These are phyloP conservation scores for Caenorhabditis remanei DNA, from an alignment of 1,140 invertebrate genomes.

Conservation along the genomic window DNA sequence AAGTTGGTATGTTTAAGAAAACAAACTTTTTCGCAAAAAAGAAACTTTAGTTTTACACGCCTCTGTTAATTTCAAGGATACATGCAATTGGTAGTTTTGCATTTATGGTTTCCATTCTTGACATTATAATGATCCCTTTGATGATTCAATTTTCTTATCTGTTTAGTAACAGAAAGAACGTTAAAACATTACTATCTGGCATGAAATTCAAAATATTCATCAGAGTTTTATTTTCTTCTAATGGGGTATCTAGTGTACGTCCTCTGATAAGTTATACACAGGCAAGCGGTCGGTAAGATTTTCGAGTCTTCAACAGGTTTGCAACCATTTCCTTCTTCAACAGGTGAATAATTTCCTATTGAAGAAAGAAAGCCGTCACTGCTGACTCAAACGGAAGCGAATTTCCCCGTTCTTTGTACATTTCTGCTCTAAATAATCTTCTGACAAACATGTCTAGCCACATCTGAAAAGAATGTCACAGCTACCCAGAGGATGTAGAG, in stretches of 20 bases:
- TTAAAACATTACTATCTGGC: neutral
- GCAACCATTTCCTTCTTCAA: no score
- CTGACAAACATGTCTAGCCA: neutral
- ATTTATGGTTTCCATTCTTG: neutral
- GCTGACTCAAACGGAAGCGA: no score
- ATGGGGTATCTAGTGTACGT: no score
- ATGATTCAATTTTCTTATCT: slow-evolving; percentile 8
- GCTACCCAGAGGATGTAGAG: no score
- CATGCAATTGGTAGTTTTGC: neutral
- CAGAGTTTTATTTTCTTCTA: neutral
- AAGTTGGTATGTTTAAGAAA: neutral
- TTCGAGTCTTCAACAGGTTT: no score
- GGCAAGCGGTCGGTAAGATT: no score
- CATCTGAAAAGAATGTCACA: neutral
- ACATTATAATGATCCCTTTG: neutral
- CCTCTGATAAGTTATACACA: no score
- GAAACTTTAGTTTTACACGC: neutral
- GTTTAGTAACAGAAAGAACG: neutral
- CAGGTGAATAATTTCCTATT: no score
- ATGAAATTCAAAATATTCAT: neutral
- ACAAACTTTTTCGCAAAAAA: neutral
- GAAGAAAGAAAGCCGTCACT: no score
- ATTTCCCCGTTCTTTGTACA: no score
- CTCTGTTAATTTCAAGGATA: neutral
- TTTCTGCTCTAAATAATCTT: no score